phyloP scores from a whole-genome alignment of 2,113 vertebrate genomes.

The Colistium nudipinnis region DNA sequence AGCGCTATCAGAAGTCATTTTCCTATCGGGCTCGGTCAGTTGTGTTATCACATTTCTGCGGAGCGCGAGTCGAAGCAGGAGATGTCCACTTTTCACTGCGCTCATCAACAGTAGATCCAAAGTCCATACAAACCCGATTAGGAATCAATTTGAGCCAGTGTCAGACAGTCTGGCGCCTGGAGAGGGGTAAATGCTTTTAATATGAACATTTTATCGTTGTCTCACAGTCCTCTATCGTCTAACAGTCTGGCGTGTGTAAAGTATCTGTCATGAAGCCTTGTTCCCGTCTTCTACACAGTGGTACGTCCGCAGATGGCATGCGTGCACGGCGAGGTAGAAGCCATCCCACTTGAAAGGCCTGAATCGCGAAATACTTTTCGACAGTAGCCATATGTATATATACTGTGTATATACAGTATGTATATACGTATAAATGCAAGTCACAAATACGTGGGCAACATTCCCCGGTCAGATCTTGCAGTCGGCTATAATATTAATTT shows the following conservation, averaged over 20 bases:
- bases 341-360: conserved; percentile 47
- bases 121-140: conserved; percentile 86
- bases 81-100: conserved; percentile 74
- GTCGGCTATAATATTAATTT: too few relatives aligned
- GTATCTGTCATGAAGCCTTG: conserved; percentile 76
- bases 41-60: conserved; percentile 73
- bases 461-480: too few relatives aligned
- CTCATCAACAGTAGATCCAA: conserved; percentile 79
- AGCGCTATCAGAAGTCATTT: conserved; percentile 45
- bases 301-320: conserved; percentile 37
- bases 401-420: too few relatives aligned
- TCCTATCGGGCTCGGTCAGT: conserved; percentile 36
- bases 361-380: conserved; percentile 49
- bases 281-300: conserved; percentile 48
- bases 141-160: conserved; percentile 85
- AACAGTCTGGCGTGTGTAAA: conserved; percentile 79
- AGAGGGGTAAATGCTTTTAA: conserved; percentile 84
- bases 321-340: conserved; percentile 52
- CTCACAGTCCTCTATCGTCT: conserved; percentile 78
- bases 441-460: neutral
- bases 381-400: too few relatives aligned
- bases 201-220: conserved; percentile 82
- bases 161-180: conserved; percentile 84
- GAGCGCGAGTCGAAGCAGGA: conserved; percentile 51
- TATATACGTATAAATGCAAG: too few relatives aligned